Conservation (phyloP, 2,113 vertebrate species). For the Psammodynastes pulverulentus region DNA sequence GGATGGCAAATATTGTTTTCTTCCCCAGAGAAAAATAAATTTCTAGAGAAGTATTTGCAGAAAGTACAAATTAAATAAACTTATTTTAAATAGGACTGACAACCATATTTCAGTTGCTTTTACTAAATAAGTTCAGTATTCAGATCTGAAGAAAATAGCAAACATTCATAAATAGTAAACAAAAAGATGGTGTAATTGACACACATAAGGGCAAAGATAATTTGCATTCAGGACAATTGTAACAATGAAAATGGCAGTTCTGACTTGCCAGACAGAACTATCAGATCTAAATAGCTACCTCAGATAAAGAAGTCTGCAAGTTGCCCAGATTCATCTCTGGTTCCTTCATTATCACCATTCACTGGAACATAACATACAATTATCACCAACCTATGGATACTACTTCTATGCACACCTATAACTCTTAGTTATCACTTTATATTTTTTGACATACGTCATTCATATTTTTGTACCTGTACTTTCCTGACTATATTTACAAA, state of each 20-base stretch:
- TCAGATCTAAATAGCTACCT: background rate
- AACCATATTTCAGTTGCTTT: background rate
- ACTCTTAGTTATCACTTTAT: background rate
- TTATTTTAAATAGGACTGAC: background rate
- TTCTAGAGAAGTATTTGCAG: background rate
- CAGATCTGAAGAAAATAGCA: background rate
- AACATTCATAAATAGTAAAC: background rate
- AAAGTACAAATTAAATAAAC: background rate
- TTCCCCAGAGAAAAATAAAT: background rate
- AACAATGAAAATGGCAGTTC: background rate
- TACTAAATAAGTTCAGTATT: background rate
- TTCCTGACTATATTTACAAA: background rate
- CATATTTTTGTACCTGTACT: background rate
- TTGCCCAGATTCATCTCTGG: background rate
- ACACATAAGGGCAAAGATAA: background rate
- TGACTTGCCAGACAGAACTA: background rate
- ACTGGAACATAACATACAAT: background rate
- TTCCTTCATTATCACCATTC: background rate
- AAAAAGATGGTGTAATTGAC: background rate
- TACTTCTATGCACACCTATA: background rate
- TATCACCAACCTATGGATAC: background rate
- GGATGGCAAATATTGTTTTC: background rate
- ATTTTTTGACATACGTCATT: background rate
- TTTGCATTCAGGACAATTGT: background rate
- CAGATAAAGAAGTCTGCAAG: slow-evolving; percentile 22